Conservation (phyloP, 2,888 invertebrate genomes). For the Phengaris alcon region DNA sequence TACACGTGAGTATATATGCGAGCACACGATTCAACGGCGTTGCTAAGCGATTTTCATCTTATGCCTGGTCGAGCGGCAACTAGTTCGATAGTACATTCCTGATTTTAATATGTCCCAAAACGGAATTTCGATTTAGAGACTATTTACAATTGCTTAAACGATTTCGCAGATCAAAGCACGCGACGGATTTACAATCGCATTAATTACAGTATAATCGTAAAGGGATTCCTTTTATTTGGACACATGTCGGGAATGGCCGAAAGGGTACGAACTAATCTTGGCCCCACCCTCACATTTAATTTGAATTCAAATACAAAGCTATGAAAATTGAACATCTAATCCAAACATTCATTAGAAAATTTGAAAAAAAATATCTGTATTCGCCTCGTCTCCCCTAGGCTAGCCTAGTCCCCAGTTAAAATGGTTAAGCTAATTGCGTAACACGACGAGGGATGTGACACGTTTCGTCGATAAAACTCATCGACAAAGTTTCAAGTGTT, state of each 20-base stretch:
- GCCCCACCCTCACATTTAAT: slow-evolving; percentile 54
- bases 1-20: no score
- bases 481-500: slow-evolving; percentile 2
- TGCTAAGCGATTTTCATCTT: no score
- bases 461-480: slow-evolving; percentile 16
- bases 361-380: slow-evolving; percentile 48
- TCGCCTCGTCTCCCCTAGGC: slow-evolving; percentile 48
- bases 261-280: slow-evolving; percentile 46
- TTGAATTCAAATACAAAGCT: slow-evolving; percentile 65
- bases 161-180: slow-evolving; percentile 15
- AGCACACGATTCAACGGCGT: no score
- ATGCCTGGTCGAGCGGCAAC: no score
- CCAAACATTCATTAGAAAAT: slow-evolving; percentile 74
- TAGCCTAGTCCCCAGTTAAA: slow-evolving; percentile 60
- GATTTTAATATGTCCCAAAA: neutral
- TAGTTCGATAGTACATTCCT: no score
- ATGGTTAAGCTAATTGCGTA: slow-evolving; percentile 76
- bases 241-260: slow-evolving; percentile 61
- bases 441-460: slow-evolving; percentile 47
- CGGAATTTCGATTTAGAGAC: neutral
- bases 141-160: slow-evolving; percentile 25
- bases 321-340: slow-evolving; percentile 68
- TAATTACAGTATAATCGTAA: slow-evolving; percentile 20
- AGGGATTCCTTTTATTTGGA: slow-evolving; percentile 55
- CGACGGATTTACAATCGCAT: slow-evolving; percentile 11